phyloP scores from a whole-genome alignment of 2,797 vertebrate species.

The Alectoris magna region DNA sequence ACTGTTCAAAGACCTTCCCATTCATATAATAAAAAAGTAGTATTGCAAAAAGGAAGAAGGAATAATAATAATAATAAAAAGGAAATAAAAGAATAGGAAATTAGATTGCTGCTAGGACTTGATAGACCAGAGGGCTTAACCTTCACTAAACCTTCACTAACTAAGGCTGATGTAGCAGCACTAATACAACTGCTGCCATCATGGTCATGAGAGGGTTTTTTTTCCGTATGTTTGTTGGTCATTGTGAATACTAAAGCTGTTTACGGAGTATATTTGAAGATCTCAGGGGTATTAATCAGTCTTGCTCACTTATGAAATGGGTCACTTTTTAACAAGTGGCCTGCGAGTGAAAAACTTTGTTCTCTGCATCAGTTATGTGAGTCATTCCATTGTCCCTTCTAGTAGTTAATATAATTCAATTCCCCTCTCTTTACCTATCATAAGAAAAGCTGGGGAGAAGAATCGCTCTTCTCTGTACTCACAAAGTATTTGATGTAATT shows the following conservation, averaged over 20 bases:
- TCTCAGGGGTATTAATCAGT: neutral
- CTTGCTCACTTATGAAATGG: neutral
- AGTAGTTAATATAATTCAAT: conserved; percentile 28
- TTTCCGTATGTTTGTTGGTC: neutral
- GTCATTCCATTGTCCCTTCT: conserved; percentile 3
- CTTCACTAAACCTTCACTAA: neutral
- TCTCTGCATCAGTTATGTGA: neutral
- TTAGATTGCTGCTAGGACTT: neutral
- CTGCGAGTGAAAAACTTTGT: neutral
- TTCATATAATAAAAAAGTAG: neutral
- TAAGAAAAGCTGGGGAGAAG: neutral
- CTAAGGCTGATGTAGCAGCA: neutral
- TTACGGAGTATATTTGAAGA: neutral
- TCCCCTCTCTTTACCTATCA: neutral
- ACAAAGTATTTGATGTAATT: conserved; percentile 21
- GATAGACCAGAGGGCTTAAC: neutral
- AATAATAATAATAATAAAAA: neutral
- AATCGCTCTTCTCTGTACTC: neutral
- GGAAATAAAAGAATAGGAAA: neutral
- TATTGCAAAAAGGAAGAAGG: neutral
- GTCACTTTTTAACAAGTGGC: neutral
- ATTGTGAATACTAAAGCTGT: neutral
- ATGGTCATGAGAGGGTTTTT: neutral
- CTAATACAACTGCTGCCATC: neutral
- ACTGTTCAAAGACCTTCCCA: neutral